These are phyloP conservation scores for Octomys mimax DNA, from an alignment of 2,797 vertebrate species.

Conservation along the genomic window DNA sequence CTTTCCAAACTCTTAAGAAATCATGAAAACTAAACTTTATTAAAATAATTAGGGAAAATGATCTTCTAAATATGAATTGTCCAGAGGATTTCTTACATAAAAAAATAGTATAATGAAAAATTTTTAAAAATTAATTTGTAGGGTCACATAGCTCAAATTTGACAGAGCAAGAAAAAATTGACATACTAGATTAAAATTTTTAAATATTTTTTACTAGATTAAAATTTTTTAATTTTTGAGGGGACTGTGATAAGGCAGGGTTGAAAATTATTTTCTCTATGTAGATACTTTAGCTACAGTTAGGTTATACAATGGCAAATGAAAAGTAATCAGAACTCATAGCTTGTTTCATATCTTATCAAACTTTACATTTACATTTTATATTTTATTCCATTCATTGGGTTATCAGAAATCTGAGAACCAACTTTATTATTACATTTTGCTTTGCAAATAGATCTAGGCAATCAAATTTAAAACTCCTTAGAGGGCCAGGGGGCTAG, in stretches of 20 bases:
- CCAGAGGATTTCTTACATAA: constrained; percentile 17
- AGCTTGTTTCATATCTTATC: constrained; percentile 3
- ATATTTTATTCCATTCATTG: constrained; percentile 15
- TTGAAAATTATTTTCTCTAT: constrained; percentile 29
- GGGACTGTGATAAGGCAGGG: not conserved
- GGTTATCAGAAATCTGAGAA: not conserved
- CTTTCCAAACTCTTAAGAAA: not conserved
- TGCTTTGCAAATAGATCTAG: constrained; percentile 5
- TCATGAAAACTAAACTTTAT: not conserved
- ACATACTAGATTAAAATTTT: not conserved
- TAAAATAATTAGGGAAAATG: constrained; percentile 33
- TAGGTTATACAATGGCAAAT: constrained; percentile 14
- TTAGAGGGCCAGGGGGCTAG: not conserved
- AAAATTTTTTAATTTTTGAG: constrained; percentile 41
- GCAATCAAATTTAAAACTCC: constrained; percentile 11
- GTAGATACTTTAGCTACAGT: constrained; percentile 21
- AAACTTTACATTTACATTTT: constrained; percentile 53
- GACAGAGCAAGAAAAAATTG: not conserved
- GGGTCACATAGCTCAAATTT: not conserved
- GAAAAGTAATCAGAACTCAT: constrained; percentile 39
- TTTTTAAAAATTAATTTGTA: not conserved
- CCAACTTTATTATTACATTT: constrained; percentile 35
- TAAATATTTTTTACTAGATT: not conserved
- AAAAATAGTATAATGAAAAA: constrained; percentile 39
- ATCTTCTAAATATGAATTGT: constrained; percentile 27